These are phyloP conservation scores for Aricia agestis DNA, from an alignment of 1,140 invertebrate species.

Conservation along the genomic window DNA sequence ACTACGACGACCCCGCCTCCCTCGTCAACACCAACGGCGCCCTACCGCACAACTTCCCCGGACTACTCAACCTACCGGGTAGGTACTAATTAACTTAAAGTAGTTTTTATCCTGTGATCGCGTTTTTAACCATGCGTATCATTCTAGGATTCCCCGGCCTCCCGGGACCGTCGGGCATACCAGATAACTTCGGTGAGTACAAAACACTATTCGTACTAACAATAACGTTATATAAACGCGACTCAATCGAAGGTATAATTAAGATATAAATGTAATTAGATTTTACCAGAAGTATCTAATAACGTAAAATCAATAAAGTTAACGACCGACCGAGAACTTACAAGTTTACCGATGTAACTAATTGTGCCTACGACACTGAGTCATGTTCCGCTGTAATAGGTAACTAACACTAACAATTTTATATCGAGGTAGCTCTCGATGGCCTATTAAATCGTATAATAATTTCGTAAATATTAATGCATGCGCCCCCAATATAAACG, in stretches of 20 bases:
- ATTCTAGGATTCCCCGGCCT: constrained; percentile 73
- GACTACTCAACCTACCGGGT: constrained; percentile 64
- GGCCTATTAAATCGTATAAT: not conserved
- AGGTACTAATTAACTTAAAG: constrained; percentile 13
- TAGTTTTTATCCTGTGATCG: too few relatives aligned
- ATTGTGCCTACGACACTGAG: constrained; percentile 57
- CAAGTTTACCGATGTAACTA: constrained; percentile 41
- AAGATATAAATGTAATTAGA: constrained; percentile 45
- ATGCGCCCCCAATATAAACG: constrained; percentile 21
- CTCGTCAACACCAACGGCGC: constrained; percentile 82
- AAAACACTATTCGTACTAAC: constrained; percentile 36
- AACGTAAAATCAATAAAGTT: constrained; percentile 36
- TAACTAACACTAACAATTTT: constrained; percentile 59
- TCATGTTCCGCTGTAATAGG: constrained; percentile 42
- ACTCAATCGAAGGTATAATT: constrained; percentile 49
- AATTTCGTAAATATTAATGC: constrained; percentile 17
- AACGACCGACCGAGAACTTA: constrained; percentile 29
- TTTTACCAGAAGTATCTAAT: constrained; percentile 37
- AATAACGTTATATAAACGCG: constrained; percentile 34
- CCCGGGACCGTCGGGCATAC: constrained; percentile 89
- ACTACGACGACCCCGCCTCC: constrained; percentile 81
- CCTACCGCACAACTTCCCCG: constrained; percentile 68
- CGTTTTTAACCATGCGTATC: not conserved
- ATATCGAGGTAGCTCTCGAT: constrained; percentile 40
- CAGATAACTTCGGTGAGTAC: constrained; percentile 90